Evolutionary conservation across 2,113 vertebrate species (phyloP).

Genomic region (Pithys albifrons): DNA sequence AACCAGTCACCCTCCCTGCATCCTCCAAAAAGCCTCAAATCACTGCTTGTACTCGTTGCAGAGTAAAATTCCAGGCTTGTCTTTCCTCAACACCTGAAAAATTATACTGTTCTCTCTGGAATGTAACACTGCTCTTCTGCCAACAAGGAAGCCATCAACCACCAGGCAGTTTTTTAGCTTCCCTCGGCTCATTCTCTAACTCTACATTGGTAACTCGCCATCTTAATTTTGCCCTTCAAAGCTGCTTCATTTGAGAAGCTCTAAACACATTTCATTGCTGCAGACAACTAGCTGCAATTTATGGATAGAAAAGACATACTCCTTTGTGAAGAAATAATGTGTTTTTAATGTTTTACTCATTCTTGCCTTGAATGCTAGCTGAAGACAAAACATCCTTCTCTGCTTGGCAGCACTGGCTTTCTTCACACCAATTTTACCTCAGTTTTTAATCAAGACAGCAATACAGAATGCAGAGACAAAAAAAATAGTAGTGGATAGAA

Average conservation of each 20-base stretch:
- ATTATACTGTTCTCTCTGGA: not conserved
- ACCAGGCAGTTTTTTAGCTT: not conserved
- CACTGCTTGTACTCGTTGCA: not conserved
- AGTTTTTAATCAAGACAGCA: not conserved
- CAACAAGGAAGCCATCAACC: not conserved
- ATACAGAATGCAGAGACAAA: not conserved
- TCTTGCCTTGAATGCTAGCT: not conserved
- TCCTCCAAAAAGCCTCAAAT: not conserved
- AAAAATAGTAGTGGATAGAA: not conserved
- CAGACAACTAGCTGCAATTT: not conserved
- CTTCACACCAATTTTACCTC: not conserved
- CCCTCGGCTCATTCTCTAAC: not conserved
- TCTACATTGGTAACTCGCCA: not conserved
- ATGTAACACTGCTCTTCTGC: not conserved
- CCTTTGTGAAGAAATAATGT: not conserved
- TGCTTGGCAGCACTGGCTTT: not conserved
- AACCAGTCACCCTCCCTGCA: not conserved
- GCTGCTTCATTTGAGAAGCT: not conserved
- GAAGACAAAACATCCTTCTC: not conserved
- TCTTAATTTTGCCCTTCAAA: not conserved
- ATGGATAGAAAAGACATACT: not conserved
- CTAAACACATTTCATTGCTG: not conserved
- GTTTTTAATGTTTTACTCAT: not conserved
- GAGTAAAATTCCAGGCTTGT: not conserved
- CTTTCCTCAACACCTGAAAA: not conserved